Evolutionary conservation across 2,113 vertebrate genomes (phyloP).

Genomic region (Phaethon lepturus): DNA sequence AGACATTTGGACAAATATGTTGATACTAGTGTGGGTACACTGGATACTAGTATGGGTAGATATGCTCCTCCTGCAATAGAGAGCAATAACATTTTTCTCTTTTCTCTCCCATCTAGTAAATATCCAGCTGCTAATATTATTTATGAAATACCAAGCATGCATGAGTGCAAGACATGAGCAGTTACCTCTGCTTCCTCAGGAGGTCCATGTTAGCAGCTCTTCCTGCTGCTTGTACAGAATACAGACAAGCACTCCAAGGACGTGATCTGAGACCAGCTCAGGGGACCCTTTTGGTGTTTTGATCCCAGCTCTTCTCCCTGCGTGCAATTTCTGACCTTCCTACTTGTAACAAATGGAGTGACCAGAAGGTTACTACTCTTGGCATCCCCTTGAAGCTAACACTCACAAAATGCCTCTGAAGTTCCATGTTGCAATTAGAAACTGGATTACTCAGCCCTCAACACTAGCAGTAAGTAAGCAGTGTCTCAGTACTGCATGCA

Average conservation of each 20-base stretch:
- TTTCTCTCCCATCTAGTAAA: neutral
- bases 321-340: neutral
- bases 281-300: neutral
- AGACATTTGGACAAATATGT: neutral
- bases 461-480: neutral
- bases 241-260: neutral
- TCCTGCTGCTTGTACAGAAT: neutral
- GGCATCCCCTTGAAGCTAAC: neutral
- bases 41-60: neutral
- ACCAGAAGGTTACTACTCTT: neutral
- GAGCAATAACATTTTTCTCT: neutral
- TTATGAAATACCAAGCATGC: neutral
- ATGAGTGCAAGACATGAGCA: neutral
- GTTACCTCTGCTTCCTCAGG: neutral
- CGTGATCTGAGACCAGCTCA: neutral
- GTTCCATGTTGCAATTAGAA: neutral
- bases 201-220: neutral
- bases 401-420: neutral
- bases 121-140: neutral
- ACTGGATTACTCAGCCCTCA: neutral
- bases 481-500: rapidly evolving
- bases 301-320: neutral
- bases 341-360: rapidly evolving
- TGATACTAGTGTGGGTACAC: neutral
- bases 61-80: neutral